Evolutionary conservation across 2,113 vertebrate species (phyloP), one percentile per base, ranked within the genome.

Genomic region (Fukomys damarensis): DNA sequence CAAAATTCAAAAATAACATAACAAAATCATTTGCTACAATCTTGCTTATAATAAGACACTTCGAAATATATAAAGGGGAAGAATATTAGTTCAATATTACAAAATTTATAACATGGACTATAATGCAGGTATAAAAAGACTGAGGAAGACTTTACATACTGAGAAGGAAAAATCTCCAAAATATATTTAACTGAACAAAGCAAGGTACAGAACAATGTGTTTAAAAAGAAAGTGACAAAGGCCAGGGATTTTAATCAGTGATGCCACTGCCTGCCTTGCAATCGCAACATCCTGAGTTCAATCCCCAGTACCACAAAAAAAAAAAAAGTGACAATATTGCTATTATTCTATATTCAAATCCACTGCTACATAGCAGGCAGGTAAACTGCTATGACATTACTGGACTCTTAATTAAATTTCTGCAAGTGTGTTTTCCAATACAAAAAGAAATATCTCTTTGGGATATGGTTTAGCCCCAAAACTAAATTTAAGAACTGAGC

Each of bases 1-100:
- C 5, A 95, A 89, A 84, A 91, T 72, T 58, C 22, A 63, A 66
- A 93, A 96, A 56, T 32, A 92, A 91, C 13, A 41, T 19, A 65
- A 24, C 10, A 88, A 74, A 49, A n/a, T 2, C 7, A 68, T 85
- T 52, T 72, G 66, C 49, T 86, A 82, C 14, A 86, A 85, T 92
- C 52, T 82, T 95, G 13, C 66, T 83, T 77, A 88, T 0, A 59
- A 49, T 30, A 94, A 93, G n/a, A 68, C 32, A 52, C 3, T 59
- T 59, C 41, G 32, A 94, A 97, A 90, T 26, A n/a, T 80, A 43
- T 8, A 95, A 94, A 87, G 66, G 10, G 70, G 38, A 74, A 77
- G 56, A 6, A 92, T 94, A 96, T 49, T 46, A 87, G 3, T 59
- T 58, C 77, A 90, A 66, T 22, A n/a, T 93, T 26, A 52, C 35